These are phyloP conservation scores for Andrena bicolor DNA, from an alignment of 2,888 invertebrate species.

Conservation along the genomic window DNA sequence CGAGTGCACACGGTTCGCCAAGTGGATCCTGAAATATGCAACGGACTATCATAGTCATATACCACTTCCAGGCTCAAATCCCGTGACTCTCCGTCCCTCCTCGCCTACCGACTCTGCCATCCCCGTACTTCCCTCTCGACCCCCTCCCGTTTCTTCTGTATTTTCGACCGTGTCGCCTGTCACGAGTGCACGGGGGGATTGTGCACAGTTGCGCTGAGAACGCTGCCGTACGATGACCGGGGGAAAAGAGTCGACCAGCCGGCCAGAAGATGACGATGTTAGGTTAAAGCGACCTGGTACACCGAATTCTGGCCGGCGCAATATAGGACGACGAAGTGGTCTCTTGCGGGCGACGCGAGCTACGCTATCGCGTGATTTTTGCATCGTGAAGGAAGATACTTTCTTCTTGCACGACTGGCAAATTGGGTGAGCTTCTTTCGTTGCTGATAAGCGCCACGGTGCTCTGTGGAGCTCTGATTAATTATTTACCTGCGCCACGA, in stretches of 20 bases:
- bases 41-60: conserved; percentile 72
- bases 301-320: conserved; percentile 34
- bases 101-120: background rate
- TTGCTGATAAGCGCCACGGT: background rate
- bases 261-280: conserved; percentile 58
- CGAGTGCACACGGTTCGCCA: conserved; percentile 49
- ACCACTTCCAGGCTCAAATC: conserved; percentile 69
- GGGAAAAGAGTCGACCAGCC: conserved; percentile 44
- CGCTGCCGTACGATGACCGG: conserved; percentile 44
- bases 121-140: background rate
- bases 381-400: background rate
- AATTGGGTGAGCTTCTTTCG: background rate
- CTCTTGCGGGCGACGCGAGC: conserved; percentile 1
- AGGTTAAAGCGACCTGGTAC: conserved; percentile 49
- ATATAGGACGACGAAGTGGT: conserved; percentile 27
- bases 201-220: conserved; percentile 50
- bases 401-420: background rate
- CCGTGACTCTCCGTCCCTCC: conserved; percentile 46
- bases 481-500: too few species aligned
- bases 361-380: background rate
- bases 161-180: conserved; percentile 37
- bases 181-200: conserved; percentile 32
- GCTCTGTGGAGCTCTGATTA: background rate
- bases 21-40: conserved; percentile 76
- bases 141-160: conserved; percentile 16